Conservation (phyloP, 2,888 invertebrate species). For the Hymenopus coronatus region DNA sequence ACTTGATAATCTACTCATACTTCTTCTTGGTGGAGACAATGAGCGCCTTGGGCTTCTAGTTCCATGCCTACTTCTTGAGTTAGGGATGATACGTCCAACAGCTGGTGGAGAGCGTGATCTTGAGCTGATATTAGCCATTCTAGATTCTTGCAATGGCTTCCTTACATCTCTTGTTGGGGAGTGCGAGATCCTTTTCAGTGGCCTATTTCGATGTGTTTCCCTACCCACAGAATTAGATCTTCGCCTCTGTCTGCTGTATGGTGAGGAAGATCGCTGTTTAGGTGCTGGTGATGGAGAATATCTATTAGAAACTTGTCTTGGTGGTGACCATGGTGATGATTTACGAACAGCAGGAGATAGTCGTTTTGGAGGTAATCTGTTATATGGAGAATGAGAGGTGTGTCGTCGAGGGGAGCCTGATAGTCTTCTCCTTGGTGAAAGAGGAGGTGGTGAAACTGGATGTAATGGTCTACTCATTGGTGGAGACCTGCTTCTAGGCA, state of each 20-base stretch:
- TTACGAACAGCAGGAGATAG: not conserved
- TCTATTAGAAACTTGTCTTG: not conserved
- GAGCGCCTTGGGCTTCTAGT: not conserved
- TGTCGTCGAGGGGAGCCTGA: conserved; percentile 11
- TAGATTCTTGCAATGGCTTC: conserved; percentile 17
- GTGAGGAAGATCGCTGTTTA: conserved; percentile 7
- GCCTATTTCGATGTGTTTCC: not conserved
- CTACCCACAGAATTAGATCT: not conserved
- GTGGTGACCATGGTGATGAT: conserved; percentile 13
- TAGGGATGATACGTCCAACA: not conserved
- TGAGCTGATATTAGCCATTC: not conserved
- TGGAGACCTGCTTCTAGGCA: not conserved
- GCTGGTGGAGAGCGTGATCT: not conserved
- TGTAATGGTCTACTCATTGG: not conserved
- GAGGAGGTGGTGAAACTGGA: not conserved
- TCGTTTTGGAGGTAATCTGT: not conserved
- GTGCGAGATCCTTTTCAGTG: not conserved
- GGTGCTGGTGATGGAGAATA: conserved; percentile 1
- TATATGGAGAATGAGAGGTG: conserved; percentile 4
- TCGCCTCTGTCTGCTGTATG: not conserved
- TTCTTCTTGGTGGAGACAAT: not conserved
- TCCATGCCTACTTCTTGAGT: not conserved
- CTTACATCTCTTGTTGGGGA: not conserved
- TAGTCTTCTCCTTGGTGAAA: not conserved
- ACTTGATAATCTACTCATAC: conserved; percentile 6